phyloP scores from a whole-genome alignment of 2,797 vertebrate genomes.

The Neosilurus mollespiculum region DNA sequence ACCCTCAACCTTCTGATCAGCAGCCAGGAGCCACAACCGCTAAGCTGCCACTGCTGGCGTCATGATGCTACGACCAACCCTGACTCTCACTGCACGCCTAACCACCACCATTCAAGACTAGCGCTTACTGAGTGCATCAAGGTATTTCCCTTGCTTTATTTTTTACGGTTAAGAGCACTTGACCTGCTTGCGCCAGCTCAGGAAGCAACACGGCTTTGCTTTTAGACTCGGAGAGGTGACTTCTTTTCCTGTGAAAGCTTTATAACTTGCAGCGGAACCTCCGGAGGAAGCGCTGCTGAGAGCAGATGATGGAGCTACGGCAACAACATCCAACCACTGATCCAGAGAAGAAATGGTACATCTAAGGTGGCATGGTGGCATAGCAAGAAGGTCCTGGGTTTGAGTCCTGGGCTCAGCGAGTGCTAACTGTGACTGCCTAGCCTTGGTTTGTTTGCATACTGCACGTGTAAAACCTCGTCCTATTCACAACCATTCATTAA shows the following conservation, averaged over 20 bases:
- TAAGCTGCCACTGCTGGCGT: too few species aligned
- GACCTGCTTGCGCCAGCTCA: constrained; percentile 44
- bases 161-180: constrained; percentile 41
- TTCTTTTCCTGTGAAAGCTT: neutral
- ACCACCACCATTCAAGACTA: neutral
- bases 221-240: constrained; percentile 29
- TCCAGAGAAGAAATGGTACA: neutral
- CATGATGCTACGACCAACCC: neutral
- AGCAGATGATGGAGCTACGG: constrained; percentile 7
- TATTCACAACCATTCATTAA: neutral
- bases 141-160: constrained; percentile 18
- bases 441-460: neutral
- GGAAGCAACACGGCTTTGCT: constrained; percentile 54
- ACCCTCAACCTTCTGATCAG: too few species aligned
- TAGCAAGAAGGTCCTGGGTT: too few species aligned
- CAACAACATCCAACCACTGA: constrained; percentile 14
- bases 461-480: neutral
- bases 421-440: neutral
- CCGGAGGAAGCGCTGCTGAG: constrained; percentile 18
- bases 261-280: neutral
- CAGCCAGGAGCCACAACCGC: too few species aligned
- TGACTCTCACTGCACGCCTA: neutral
- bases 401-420: too few species aligned
- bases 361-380: too few species aligned
- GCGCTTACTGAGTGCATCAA: constrained; percentile 34